phyloP scores from a whole-genome alignment of 2,113 vertebrate genomes.

The Gobio gobio region DNA sequence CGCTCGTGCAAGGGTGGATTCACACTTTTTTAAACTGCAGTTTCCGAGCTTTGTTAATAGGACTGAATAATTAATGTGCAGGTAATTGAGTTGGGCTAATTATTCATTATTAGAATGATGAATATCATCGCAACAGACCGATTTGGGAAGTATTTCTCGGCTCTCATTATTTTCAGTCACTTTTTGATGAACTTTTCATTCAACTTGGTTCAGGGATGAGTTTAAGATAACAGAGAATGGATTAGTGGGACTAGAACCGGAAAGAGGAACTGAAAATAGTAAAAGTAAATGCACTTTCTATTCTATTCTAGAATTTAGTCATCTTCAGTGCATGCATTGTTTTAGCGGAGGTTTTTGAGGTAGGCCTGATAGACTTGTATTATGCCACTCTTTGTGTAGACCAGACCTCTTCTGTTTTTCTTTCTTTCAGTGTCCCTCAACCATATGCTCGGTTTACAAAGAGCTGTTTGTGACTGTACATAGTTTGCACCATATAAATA shows the following conservation, averaged over 20 bases:
- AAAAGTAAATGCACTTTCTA: constrained; percentile 1
- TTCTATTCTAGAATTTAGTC: constrained; percentile 9
- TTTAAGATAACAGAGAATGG: neutral
- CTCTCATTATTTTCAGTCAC: constrained; percentile 16
- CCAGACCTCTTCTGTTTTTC: constrained; percentile 27
- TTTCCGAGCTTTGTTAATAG: constrained; percentile 40
- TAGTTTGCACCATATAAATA: constrained; percentile 45
- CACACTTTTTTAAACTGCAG: constrained; percentile 8
- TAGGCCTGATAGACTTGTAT: neutral
- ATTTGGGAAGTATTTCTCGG: constrained; percentile 14
- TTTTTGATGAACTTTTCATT: constrained; percentile 22
- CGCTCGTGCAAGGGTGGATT: neutral
- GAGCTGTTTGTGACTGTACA: constrained; percentile 14
- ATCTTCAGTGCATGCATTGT: constrained; percentile 4
- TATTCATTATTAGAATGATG: constrained; percentile 45
- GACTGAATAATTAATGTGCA: constrained; percentile 42
- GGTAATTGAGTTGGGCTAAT: constrained; percentile 49
- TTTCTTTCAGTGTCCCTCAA: constrained; percentile 15
- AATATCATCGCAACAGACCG: constrained; percentile 13
- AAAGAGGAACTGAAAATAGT: constrained; percentile 38
- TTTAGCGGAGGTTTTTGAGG: constrained; percentile 4
- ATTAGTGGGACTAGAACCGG: neutral
- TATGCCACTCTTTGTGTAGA: constrained; percentile 6
- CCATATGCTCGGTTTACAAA: constrained; percentile 24
- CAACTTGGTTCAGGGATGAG: constrained; percentile 22